Conservation (phyloP, 2,797 vertebrate species). For the Dicrostonyx torquatus region DNA sequence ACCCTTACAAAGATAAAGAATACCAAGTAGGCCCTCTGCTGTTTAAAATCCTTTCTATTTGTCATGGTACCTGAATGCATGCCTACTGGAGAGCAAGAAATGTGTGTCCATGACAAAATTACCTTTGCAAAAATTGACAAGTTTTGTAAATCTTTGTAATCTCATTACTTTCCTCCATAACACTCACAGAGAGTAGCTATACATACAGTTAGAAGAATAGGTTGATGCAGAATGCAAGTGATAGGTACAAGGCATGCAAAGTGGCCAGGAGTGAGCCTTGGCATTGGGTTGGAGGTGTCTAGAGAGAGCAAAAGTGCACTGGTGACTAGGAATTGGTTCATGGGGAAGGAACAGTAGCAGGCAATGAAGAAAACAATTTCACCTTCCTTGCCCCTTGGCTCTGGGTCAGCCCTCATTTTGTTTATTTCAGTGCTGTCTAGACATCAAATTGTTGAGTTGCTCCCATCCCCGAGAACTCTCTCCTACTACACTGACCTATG, state of each 20-base stretch:
- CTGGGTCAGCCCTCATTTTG: slow-evolving; percentile 30
- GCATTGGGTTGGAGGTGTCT: not conserved
- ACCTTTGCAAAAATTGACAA: not conserved
- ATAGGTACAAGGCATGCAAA: not conserved
- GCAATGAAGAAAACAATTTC: not conserved
- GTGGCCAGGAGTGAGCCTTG: not conserved
- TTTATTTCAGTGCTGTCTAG: slow-evolving; percentile 64
- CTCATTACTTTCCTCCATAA: not conserved
- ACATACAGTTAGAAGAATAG: not conserved
- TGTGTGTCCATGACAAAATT: not conserved
- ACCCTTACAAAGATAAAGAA: not conserved
- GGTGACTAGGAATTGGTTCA: not conserved
- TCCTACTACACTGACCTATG: not conserved
- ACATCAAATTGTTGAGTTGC: slow-evolving; percentile 7
- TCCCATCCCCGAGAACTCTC: not conserved
- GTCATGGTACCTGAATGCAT: not conserved
- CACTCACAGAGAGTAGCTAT: not conserved
- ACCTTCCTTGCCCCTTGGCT: slow-evolving; percentile 43
- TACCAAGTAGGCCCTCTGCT: not conserved
- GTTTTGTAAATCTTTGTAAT: not conserved
- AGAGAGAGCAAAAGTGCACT: not conserved
- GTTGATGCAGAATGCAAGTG: not conserved
- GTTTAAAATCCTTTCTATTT: not conserved
- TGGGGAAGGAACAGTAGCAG: not conserved
- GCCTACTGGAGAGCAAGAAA: not conserved